Base-by-base conservation (phyloP, 2,888 invertebrate species). In the Caenorhabditis afra region DNA sequence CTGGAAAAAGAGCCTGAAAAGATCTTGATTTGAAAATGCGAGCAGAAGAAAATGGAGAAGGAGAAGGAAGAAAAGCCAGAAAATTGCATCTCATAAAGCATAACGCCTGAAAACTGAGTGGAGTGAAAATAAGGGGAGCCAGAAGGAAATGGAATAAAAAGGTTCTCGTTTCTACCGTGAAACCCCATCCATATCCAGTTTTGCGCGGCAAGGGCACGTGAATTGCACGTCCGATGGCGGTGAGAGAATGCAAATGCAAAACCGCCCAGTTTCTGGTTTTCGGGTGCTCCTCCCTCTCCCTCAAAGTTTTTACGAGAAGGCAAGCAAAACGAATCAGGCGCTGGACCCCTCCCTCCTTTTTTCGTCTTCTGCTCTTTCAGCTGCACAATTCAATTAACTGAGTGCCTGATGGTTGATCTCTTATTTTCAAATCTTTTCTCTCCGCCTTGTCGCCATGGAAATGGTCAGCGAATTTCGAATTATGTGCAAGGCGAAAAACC, bases 351-450 rank as follows among this genome's bases (percentile, higher is more conserved):
- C 20, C n/a, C 18, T 23, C 18, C 16, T 45, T 45, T 45, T 12
- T 45, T 45, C n/a, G n/a, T n/a, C n/a, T n/a, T n/a, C n/a, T n/a
- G n/a, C 12, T 44, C 44, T 22, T 39, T 59, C 37, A 47, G 52
- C 35, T 20, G 20, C 49, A 61, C 23, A 47, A 59, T 59, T n/a
- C 39, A 45, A 45, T 62, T 62, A 49, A 37, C 49, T n/a, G 14
- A 29, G 10, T 12, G 41, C 50, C 29, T 29, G 37, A 35, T 62
- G 20, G 20, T 20, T 29, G 44, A 18, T 18, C 44, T 10, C n/a
- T n/a, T n/a, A n/a, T n/a, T 10, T 55, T 55, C 16, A 18, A 3
- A n/a, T 14, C 8, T 47, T 47, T 16, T 16, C 18, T 61, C 29
- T 41, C 3, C 11, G 3, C 14, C 7, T 41, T 4, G 55, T 55